Evolutionary conservation across 1,140 invertebrate genomes (phyloP).

Genomic region (Popillia japonica): DNA sequence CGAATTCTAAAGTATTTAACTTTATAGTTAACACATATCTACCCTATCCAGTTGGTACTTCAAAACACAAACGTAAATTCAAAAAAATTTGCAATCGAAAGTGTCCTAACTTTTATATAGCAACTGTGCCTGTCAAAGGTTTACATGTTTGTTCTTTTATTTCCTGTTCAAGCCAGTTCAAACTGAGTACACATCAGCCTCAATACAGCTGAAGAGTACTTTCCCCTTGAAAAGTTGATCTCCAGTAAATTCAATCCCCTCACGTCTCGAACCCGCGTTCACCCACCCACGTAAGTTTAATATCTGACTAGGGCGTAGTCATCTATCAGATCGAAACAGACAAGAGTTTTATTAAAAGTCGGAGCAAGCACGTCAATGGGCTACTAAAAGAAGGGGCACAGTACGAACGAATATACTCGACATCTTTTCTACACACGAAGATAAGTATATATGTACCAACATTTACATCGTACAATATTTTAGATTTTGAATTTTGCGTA

Average conservation of each 20-base stretch:
- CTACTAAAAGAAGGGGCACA: conserved; percentile 38
- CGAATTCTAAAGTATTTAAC: not conserved
- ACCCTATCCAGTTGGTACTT: not conserved
- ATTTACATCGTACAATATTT: no score
- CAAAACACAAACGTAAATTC: not conserved
- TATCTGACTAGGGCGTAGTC: conserved; percentile 62
- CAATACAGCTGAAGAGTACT: conserved; percentile 48
- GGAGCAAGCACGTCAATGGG: conserved; percentile 60
- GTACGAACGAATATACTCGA: conserved; percentile 25
- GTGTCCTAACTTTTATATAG: not conserved
- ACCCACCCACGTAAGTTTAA: conserved; percentile 57
- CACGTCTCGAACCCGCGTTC: conserved; percentile 40
- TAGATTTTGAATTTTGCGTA: no score
- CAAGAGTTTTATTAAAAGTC: conserved; percentile 62
- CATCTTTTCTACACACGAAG: not conserved
- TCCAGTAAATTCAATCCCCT: conserved; percentile 47
- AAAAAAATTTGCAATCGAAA: not conserved
- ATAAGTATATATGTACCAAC: not conserved
- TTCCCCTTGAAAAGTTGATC: conserved; percentile 51
- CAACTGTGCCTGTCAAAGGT: not conserved
- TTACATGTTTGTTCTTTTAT: conserved; percentile 36
- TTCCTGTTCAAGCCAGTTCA: conserved; percentile 37
- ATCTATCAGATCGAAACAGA: conserved; percentile 63
- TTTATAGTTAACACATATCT: not conserved
- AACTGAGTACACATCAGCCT: conserved; percentile 45